Conservation (phyloP, 2,113 vertebrate species). For the Bucco capensis region DNA sequence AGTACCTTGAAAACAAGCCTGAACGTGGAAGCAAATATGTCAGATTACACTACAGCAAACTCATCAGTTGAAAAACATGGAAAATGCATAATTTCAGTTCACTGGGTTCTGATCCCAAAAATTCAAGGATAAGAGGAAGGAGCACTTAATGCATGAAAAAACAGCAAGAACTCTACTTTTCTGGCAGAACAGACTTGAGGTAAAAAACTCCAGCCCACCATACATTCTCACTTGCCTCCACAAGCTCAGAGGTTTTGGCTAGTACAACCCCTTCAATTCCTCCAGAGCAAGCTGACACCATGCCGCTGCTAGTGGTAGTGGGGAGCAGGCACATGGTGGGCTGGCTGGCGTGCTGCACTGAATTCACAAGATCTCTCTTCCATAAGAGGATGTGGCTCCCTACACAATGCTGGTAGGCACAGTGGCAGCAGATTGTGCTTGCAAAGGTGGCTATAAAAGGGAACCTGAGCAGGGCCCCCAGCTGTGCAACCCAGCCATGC, state of each 20-base stretch:
- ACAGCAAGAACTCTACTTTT: not conserved
- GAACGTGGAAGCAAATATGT: not conserved
- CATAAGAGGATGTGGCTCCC: not conserved
- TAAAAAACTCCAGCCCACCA: not conserved
- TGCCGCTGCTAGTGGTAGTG: not conserved
- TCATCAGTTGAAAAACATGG: not conserved
- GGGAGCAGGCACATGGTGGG: accelerated
- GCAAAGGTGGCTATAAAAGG: not conserved
- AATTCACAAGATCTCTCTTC: not conserved
- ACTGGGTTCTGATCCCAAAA: not conserved
- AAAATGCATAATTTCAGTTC: not conserved
- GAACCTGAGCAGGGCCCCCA: not conserved
- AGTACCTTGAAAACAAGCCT: not conserved
- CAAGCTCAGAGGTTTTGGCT: not conserved
- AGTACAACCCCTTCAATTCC: not conserved
- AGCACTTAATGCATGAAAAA: not conserved
- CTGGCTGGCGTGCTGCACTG: not conserved
- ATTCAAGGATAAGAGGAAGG: not conserved
- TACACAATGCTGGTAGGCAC: not conserved
- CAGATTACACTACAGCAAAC: not conserved
- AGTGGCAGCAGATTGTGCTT: not conserved
- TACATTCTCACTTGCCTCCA: not conserved
- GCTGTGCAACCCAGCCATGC: accelerated
- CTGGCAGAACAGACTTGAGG: not conserved
- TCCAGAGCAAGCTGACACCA: not conserved